Conservation (phyloP, 2,888 invertebrate genomes). For the Aporophyla lueneburgensis region DNA sequence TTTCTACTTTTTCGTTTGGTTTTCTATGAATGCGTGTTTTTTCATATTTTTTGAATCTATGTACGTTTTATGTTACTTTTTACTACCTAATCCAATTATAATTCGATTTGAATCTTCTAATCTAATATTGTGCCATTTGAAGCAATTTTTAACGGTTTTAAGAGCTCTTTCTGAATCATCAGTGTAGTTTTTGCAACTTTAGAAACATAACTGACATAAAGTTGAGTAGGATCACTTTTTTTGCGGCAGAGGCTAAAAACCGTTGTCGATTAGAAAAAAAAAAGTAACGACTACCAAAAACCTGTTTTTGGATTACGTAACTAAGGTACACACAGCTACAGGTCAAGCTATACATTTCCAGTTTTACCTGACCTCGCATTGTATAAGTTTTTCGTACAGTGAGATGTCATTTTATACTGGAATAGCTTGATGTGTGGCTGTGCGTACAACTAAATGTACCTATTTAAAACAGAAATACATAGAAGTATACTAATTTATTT, state of each 20-base stretch:
- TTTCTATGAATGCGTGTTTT: no score
- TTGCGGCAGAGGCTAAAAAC: not conserved
- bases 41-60: no score
- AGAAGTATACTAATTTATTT: not conserved
- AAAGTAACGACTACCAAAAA: conserved; percentile 21
- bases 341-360: no score
- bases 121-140: not conserved
- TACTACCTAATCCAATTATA: not conserved
- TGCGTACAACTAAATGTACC: no score
- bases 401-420: no score
- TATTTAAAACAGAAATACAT: not conserved
- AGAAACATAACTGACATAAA: not conserved
- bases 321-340: no score
- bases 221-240: conserved; percentile 2
- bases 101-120: not conserved
- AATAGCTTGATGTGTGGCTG: no score
- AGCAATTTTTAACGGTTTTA: not conserved
- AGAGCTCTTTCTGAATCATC: conserved; percentile 10
- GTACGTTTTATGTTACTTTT: no score
- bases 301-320: conserved; percentile 34
- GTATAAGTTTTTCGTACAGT: no score
- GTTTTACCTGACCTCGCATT: no score
- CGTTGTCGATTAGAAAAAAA: conserved; percentile 12
- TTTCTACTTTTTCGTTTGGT: no score
- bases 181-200: conserved; percentile 11